phyloP scores from a whole-genome alignment of 2,113 vertebrate species.

The Oenanthe oenanthe region DNA sequence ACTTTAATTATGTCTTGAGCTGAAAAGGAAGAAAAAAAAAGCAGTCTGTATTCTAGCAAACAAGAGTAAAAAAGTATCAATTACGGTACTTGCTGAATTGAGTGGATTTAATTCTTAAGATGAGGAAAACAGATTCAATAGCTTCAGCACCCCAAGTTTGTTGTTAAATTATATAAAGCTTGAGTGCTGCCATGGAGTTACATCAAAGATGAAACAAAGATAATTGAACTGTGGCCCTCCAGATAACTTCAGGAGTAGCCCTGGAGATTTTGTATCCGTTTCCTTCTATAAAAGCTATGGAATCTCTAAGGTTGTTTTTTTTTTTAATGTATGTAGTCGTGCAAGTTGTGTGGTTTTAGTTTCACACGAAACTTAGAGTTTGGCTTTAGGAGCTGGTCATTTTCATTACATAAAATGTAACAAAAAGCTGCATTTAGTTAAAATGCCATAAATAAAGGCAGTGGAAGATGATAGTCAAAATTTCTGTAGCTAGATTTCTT shows the following conservation, averaged over 20 bases:
- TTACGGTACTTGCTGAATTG: not conserved
- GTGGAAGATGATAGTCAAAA: not conserved
- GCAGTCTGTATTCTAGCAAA: not conserved
- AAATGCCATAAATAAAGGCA: not conserved
- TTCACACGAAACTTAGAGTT: not conserved
- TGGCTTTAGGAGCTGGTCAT: not conserved
- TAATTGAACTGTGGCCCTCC: not conserved
- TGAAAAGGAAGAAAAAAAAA: not conserved
- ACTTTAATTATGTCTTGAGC: not conserved
- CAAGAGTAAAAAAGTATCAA: not conserved
- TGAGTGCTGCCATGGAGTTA: not conserved
- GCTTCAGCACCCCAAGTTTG: not conserved
- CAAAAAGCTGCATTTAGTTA: not conserved
- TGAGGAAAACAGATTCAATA: not conserved
- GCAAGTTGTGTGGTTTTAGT: not conserved
- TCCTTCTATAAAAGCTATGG: not conserved
- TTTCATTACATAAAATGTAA: not conserved
- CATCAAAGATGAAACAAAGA: not conserved
- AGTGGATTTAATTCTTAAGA: not conserved
- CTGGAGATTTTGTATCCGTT: not conserved
- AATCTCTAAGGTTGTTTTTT: not conserved
- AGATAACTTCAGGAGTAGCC: not conserved
- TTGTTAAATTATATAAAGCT: not conserved
- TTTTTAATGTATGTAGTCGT: not conserved
- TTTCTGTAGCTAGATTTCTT: slow-evolving; percentile 2